A percentile compares a stretch with the other conserved stretches of the same genome.
phyloP scores from a whole-genome alignment of 1,140 invertebrate genomes.

The Bactericera cockerelli region DNA sequence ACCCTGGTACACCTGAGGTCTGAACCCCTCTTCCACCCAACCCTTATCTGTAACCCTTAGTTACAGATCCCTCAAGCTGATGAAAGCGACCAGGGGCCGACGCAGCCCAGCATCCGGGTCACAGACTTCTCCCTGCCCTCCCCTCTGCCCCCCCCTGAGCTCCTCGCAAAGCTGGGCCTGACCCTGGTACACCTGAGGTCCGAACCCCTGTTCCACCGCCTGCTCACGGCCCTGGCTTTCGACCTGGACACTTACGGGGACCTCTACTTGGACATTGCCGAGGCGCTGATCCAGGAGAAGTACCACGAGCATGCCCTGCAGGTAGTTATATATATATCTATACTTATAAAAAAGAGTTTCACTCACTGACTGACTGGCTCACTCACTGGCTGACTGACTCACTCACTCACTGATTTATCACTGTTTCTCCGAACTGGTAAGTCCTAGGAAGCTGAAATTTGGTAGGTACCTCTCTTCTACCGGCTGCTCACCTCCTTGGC shows the following conservation, averaged over 20 bases:
- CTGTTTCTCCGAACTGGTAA: too few species aligned
- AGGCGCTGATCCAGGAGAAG: neutral
- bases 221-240: neutral
- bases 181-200: neutral
- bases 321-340: too few species aligned
- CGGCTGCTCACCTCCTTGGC: neutral
- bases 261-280: neutral
- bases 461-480: neutral
- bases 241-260: neutral
- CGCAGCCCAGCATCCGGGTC: too few species aligned
- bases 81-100: too few species aligned
- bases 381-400: too few species aligned
- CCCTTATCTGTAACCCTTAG: too few species aligned
- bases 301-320: neutral
- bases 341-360: too few species aligned
- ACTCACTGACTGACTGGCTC: too few species aligned
- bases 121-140: too few species aligned
- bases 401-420: too few species aligned
- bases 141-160: neutral
- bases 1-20: neutral
- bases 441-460: too few species aligned
- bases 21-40: neutral
- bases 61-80: too few species aligned
- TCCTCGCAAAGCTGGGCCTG: neutral
- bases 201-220: neutral